Base-by-base conservation (phyloP, 2,113 vertebrate species). In the Protobothrops mucrosquamatus region DNA sequence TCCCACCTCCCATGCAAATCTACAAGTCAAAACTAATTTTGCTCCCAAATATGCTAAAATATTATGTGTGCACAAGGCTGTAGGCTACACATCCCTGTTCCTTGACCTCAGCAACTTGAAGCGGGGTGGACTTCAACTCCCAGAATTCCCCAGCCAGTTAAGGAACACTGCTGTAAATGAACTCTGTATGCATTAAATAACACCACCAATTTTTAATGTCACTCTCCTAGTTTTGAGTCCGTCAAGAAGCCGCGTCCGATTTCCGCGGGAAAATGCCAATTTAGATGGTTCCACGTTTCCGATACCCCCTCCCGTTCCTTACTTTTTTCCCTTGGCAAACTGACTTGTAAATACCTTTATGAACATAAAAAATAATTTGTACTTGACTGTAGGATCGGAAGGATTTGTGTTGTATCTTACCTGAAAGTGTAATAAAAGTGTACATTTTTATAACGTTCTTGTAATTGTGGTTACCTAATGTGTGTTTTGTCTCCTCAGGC, bases 381-480 rank as follows among this genome's bases (percentile, higher is more conserved):
- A 99, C 98, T 98, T 98, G 98, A 98, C 98, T 97, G 98, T 98
- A 98, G 98, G 98, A 93, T 85, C 98, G 98, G 98, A 98, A 94
- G 93, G 96, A 97, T 3, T 95, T 96, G 97, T 96, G 96, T 93
- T 97, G 96, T 97, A 97, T 96, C 96, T 96, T 96, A 97, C 96
- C 95, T 95, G 96, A 96, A 94, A 92, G 93, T 98, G 98, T 98
- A 99, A 98, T 99, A 99, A 99, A 69, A 99, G 97, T 98, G 98
- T 98, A 98, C 97, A 97, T 98, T 98, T 99, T 98, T 98, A 94
- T 96, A 97, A 69, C 14, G 0, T 23, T 51, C 61, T 51, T 26
- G 61, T 55, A 20, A 12, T 64, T 1, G 24, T 55, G 55, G 22
- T 8, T 39, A 39, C n/a, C 34, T 4, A 1, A 39, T 22, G 24